These are phyloP conservation scores for fruit fly (Drosophila melanogaster) DNA, from an alignment of 1,140 invertebrate species.

Conservation along the genomic window Release_6_plus_ISO1_MT NT_033777.3:14486501-14487000, in stretches of 20 bases:
- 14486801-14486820: slow-evolving; percentile 14
- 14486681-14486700: no score
- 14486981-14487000: slow-evolving; percentile 66
- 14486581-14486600: not conserved
- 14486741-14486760: slow-evolving; percentile 8
- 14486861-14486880: slow-evolving; percentile 2
- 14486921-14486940: slow-evolving; percentile 68
- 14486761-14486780: slow-evolving; percentile 69
- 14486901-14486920: slow-evolving; percentile 63
- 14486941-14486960: slow-evolving; percentile 65
- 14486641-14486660: no score
- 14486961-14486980: slow-evolving; percentile 43
- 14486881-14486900: slow-evolving; percentile 40
- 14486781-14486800: slow-evolving; percentile 73
- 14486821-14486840: slow-evolving; percentile 52
- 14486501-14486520: slow-evolving; percentile 74
- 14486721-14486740: not conserved
- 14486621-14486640: no score
- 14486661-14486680: no score
- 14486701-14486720: not conserved
- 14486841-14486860: slow-evolving; percentile 62
- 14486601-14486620: no score
- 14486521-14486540: slow-evolving; percentile 72
- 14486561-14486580: not conserved
- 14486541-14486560: slow-evolving; percentile 41